phyloP scores from a whole-genome alignment of 2,113 vertebrate species.

The Hippocampus zosterae region DNA sequence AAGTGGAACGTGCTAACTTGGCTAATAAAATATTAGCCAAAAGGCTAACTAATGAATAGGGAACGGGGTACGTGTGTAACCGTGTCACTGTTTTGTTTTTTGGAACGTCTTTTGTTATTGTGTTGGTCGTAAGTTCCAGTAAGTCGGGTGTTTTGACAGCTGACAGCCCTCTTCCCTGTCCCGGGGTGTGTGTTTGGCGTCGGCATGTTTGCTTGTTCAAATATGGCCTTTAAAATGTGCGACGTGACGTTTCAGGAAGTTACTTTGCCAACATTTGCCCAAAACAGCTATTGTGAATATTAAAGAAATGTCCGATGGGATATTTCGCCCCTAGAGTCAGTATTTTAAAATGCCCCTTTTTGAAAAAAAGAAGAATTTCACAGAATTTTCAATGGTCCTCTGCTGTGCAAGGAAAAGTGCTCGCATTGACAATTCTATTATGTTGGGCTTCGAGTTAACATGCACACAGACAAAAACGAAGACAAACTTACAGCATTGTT shows the following conservation, averaged over 20 bases:
- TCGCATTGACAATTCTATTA: background rate
- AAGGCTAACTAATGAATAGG: constrained; percentile 36
- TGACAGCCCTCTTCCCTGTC: constrained; percentile 54
- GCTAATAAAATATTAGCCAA: constrained; percentile 42
- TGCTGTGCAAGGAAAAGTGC: background rate
- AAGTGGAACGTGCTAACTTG: constrained; percentile 36
- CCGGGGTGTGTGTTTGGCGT: constrained; percentile 30
- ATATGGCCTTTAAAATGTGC: constrained; percentile 38
- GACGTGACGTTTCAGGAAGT: constrained; percentile 20
- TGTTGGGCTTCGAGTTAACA: background rate
- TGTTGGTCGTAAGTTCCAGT: constrained; percentile 4
- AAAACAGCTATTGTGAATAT: background rate
- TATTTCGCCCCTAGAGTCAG: background rate
- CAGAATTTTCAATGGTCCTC: background rate
- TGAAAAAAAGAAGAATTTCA: background rate
- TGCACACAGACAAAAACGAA: background rate
- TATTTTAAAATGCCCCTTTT: constrained; percentile 2
- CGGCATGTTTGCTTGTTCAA: constrained; percentile 23
- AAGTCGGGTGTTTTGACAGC: constrained; percentile 64
- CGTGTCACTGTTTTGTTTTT: background rate
- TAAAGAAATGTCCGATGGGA: background rate
- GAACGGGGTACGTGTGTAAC: constrained; percentile 8
- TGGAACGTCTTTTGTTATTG: constrained; percentile 3
- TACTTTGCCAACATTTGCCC: constrained; percentile 17
- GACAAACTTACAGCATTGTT: background rate